Evolutionary conservation across 2,888 invertebrate species (phyloP), one percentile per base, ranked within the genome.

Genomic region (Caenorhabditis sinica): DNA sequence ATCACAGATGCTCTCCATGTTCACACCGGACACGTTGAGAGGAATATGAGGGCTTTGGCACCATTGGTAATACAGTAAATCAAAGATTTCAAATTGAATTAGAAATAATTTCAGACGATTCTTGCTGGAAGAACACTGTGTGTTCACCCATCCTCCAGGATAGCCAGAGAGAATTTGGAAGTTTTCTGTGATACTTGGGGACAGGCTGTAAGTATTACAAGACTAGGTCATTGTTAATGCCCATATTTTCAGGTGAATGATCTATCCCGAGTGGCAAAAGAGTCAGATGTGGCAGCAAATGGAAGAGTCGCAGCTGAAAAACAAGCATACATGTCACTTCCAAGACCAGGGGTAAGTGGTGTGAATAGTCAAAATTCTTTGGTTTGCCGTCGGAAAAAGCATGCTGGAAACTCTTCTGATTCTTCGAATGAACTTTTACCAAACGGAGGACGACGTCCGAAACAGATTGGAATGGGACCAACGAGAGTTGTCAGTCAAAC

Each of bases 121-220:
- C 96, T 96, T 75, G 97, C 98, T 56, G 96, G 97, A 81, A 95
- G 97, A 91, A 97, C 97, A 65, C 94, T 98, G 85, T 96, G 96
- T 82, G 95, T 96, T 90, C 96, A 97, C 94, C 96, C 98, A 8
- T 95, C 95, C 86, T 97, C 97, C 93, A 96, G 97, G 93, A 97
- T 97, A 88, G 97, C 97, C 87, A 95, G 97, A 93, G 99, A 99
- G 93, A 98, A 98, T 94, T 95, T 98, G 72, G 97, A 98, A 94
- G 95, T 92, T 9, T 93, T 93, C 84, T 93, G 93, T 82, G 93
- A 93, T 82, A 92, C 92, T 6, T 93, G 93, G 84, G 96, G 97
- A 49, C 96, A 96, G 53, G 85, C 90, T 28, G 88, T 88, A 20
- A 43, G 83, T 86, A 56, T 28, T 13, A 3, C n/a, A 11, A 36